Conservation (phyloP, 2,888 invertebrate species). For the Macrophya alboannulata region DNA sequence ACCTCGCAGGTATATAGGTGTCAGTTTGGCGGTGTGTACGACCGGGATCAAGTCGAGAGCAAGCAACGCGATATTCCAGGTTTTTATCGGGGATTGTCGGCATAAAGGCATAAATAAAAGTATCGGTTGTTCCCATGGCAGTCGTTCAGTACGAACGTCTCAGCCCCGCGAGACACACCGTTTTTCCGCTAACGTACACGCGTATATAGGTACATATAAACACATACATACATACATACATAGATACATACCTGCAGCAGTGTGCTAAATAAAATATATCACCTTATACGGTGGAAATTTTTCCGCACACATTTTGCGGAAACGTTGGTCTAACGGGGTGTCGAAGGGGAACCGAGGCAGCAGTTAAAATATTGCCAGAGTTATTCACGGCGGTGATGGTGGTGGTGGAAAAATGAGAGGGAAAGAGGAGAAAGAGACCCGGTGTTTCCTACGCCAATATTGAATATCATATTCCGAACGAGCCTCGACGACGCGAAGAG, state of each 20-base stretch:
- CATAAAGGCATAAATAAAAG: slow-evolving; percentile 66
- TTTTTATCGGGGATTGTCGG: slow-evolving; percentile 54
- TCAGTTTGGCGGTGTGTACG: not conserved
- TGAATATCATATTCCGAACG: slow-evolving; percentile 73
- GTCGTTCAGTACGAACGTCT: slow-evolving; percentile 67
- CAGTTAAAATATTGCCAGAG: slow-evolving; percentile 74
- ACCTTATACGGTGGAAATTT: slow-evolving; percentile 15
- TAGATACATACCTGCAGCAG: too few species aligned
- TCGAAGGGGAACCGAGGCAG: slow-evolving; percentile 61
- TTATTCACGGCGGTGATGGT: slow-evolving; percentile 69
- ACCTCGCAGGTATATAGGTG: not conserved
- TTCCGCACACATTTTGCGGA: not conserved
- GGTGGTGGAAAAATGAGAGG: slow-evolving; percentile 64
- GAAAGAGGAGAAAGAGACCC: not conserved
- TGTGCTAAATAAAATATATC: slow-evolving; percentile 49
- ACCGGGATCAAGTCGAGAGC: slow-evolving; percentile 29
- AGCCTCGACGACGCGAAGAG: slow-evolving; percentile 10
- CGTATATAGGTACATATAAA: not conserved
- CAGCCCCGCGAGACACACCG: slow-evolving; percentile 65
- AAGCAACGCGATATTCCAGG: slow-evolving; percentile 56
- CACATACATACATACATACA: slow-evolving; percentile 5
- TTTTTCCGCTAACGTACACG: slow-evolving; percentile 60
- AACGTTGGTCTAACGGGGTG: slow-evolving; percentile 31
- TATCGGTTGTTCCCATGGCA: slow-evolving; percentile 73
- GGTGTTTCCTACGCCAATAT: slow-evolving; percentile 62